Conservation (phyloP, 2,797 vertebrate species). For the Delichon dasypus region DNA sequence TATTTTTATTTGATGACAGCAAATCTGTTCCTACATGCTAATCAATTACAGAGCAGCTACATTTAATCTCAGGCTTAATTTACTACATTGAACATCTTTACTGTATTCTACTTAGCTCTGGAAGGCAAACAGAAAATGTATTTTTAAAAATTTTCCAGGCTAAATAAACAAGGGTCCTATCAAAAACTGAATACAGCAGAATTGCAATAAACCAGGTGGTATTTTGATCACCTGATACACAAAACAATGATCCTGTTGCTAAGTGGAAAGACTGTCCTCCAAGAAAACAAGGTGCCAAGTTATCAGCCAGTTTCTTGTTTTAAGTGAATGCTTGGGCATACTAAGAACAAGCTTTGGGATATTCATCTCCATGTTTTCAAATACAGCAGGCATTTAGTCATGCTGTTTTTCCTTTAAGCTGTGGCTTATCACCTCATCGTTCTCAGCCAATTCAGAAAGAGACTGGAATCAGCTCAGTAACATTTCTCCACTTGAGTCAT, state of each 20-base stretch:
- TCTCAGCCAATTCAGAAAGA: conserved; percentile 39
- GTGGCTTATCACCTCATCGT: conserved; percentile 44
- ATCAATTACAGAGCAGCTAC: conserved; percentile 30
- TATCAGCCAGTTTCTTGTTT: neutral
- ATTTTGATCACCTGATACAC: neutral
- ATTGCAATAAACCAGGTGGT: neutral
- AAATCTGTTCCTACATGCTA: conserved; percentile 16
- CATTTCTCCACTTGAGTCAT: conserved; percentile 40
- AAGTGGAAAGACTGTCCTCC: neutral
- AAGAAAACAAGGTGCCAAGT: neutral
- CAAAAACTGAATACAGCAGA: neutral
- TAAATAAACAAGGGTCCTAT: neutral
- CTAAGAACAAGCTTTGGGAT: neutral
- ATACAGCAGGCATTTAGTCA: neutral
- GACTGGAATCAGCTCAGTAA: neutral
- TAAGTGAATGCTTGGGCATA: neutral
- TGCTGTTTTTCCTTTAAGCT: neutral
- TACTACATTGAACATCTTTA: neutral
- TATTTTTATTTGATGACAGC: conserved; percentile 41
- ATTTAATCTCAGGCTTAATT: conserved; percentile 26
- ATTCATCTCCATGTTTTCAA: neutral
- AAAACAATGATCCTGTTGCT: neutral
- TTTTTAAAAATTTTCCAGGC: neutral
- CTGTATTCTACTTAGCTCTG: neutral
- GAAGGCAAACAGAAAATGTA: neutral